Base-by-base conservation (phyloP, 1,140 invertebrate genomes). In the Chlorops oryzae region DNA sequence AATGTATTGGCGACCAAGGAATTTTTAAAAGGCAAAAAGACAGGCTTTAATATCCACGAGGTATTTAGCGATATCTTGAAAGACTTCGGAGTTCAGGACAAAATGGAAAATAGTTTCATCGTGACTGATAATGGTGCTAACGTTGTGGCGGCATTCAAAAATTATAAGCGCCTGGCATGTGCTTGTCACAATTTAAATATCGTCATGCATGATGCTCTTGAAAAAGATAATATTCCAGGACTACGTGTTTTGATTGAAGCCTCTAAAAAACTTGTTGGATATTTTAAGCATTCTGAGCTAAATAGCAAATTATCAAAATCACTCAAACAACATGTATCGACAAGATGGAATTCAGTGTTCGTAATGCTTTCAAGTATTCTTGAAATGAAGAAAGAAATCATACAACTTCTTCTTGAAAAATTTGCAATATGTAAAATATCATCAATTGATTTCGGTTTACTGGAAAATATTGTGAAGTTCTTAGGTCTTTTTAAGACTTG, bases 111-210 rank as follows among this genome's bases (percentile, higher is more conserved):
- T n/a, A n/a, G n/a, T n/a, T n/a, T n/a, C n/a, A n/a, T n/a, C n/a
- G n/a, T n/a, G n/a, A 46, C n/a, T n/a, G n/a, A n/a, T n/a, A n/a
- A n/a, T n/a, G n/a, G n/a, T n/a, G n/a, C n/a, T n/a, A n/a, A n/a
- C 35, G 25, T 46, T 27, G 23, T 34, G 44, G 44, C 44, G 35
- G 44, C 44, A 25, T 46, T 46, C 35, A 34, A 46, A 46, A 27
- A 46, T 46, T 46, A 46, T 46, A 46, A 46, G 44, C 44, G 27
- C 44, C 32, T 46, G 32, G 44, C 44, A 34, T 46, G 44, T 46
- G 44, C 44, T 34, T 46, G 44, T 27, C 44, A 46, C 35, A 46
- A 46, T 46, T 46, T 46, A 46, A 46, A 46, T 27, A 34, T 46
- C 32, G 24, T 25, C 21, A 45, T n/a, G n/a, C n/a, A n/a, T n/a